Evolutionary conservation across 1,140 invertebrate species (phyloP).

Genomic region (Saccostrea echinata): DNA sequence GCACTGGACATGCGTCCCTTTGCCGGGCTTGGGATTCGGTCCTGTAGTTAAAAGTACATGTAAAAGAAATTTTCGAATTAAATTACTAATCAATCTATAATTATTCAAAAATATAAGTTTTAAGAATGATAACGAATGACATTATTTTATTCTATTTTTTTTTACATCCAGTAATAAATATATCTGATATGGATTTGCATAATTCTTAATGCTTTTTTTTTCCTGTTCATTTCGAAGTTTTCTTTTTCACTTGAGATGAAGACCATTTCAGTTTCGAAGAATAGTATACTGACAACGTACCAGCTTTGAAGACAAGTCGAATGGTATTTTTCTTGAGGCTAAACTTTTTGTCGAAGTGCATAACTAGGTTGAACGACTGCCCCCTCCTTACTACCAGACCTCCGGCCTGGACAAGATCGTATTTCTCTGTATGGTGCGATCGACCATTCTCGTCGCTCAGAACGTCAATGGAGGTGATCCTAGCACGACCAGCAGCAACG

Average conservation of each 20-base stretch:
- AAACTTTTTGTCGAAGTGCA: slow-evolving; percentile 48
- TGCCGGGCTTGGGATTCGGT: slow-evolving; percentile 52
- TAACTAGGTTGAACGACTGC: slow-evolving; percentile 48
- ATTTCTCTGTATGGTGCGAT: slow-evolving; percentile 52
- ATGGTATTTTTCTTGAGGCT: slow-evolving; percentile 41
- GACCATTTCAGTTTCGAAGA: too few relatives aligned
- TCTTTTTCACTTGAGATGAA: too few relatives aligned
- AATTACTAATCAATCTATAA: too few relatives aligned
- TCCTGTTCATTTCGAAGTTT: too few relatives aligned
- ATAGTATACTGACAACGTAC: slow-evolving; percentile 8
- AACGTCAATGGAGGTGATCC: slow-evolving; percentile 44
- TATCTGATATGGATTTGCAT: too few relatives aligned
- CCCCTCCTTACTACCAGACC: slow-evolving; percentile 54
- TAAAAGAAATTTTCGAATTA: too few relatives aligned
- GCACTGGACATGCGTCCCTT: slow-evolving; percentile 56
- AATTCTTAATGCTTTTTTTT: too few relatives aligned
- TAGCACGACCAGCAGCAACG: slow-evolving; percentile 4
- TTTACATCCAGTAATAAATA: too few relatives aligned
- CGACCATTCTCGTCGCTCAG: slow-evolving; percentile 46
- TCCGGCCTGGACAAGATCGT: slow-evolving; percentile 35
- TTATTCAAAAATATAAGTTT: too few relatives aligned
- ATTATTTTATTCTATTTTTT: too few relatives aligned
- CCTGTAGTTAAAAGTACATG: too few relatives aligned
- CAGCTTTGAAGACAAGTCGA: slow-evolving; percentile 44
- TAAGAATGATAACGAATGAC: too few relatives aligned